Evolutionary conservation across 1,140 invertebrate species (phyloP).

Genomic region (Diprion similis): DNA sequence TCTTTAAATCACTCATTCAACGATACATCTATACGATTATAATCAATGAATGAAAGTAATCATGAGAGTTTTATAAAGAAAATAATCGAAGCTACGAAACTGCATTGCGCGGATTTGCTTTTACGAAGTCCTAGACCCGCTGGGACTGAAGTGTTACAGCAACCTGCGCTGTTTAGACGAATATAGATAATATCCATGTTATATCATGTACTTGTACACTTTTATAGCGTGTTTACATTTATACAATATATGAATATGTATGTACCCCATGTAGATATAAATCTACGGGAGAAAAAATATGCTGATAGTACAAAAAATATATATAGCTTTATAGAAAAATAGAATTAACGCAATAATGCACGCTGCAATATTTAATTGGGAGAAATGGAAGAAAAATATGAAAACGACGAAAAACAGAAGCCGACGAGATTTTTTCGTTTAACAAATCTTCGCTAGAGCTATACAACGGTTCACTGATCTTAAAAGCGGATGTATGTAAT

Average conservation of each 20-base stretch:
- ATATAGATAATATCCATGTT: not conserved
- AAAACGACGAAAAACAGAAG: too few species aligned
- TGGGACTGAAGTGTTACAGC: slow-evolving; percentile 21
- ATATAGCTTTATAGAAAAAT: slow-evolving; percentile 24
- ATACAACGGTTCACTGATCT: too few species aligned
- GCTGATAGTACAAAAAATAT: slow-evolving; percentile 40
- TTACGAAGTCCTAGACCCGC: slow-evolving; percentile 34
- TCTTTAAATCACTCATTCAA: too few species aligned
- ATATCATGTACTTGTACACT: not conserved
- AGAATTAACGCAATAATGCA: slow-evolving; percentile 13
- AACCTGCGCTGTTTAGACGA: slow-evolving; percentile 25
- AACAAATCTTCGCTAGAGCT: too few species aligned
- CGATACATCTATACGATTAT: too few species aligned
- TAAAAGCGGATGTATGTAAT: too few species aligned
- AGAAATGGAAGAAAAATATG: too few species aligned
- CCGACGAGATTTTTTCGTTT: too few species aligned
- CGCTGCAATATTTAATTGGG: not conserved
- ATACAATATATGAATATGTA: not conserved
- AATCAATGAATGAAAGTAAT: not conserved
- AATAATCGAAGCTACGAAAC: not conserved
- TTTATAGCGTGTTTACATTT: too few species aligned
- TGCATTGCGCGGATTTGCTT: slow-evolving; percentile 25
- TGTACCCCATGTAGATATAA: not conserved
- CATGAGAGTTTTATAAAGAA: not conserved
- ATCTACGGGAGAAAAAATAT: slow-evolving; percentile 14